These are phyloP conservation scores for Hyposoter didymator DNA, from an alignment of 2,888 invertebrate species.

Conservation along the genomic window DNA sequence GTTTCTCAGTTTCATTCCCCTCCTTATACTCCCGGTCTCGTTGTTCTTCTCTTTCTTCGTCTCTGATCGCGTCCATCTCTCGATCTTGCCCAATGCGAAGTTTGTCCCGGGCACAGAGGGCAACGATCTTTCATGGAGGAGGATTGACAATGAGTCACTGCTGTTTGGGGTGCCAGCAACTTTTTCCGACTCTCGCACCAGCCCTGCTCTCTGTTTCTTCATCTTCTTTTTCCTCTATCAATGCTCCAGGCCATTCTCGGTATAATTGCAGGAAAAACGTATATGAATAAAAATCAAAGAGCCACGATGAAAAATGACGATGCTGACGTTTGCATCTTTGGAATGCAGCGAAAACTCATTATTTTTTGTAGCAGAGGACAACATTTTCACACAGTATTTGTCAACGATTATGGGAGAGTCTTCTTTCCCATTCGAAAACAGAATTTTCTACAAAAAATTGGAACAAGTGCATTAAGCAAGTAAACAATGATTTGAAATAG, in stretches of 20 bases:
- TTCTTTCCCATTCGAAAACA: too few species aligned
- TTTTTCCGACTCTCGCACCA: conserved; percentile 19
- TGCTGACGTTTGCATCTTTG: too few species aligned
- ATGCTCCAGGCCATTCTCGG: conserved; percentile 21
- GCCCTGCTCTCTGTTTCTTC: conserved; percentile 13
- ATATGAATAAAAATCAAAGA: not conserved
- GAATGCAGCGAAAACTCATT: too few species aligned
- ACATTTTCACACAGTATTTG: too few species aligned
- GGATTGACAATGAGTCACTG: conserved; percentile 54
- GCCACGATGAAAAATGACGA: too few species aligned
- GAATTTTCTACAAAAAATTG: too few species aligned
- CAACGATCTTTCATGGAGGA: conserved; percentile 10
- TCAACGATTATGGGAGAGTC: too few species aligned
- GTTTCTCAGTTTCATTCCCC: conserved; percentile 23
- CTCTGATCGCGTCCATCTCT: conserved; percentile 20
- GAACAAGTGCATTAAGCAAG: too few species aligned
- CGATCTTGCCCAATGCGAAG: conserved; percentile 18
- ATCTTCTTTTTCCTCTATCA: conserved; percentile 8
- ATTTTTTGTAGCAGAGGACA: too few species aligned
- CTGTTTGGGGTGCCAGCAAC: not conserved
- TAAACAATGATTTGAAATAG: too few species aligned
- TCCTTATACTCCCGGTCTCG: conserved; percentile 3
- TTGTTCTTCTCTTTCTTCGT: conserved; percentile 9
- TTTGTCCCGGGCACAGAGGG: conserved; percentile 19
- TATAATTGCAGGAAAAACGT: conserved; percentile 42